phyloP scores from a whole-genome alignment of 2,888 invertebrate species.

The Crocallis elinguaria region DNA sequence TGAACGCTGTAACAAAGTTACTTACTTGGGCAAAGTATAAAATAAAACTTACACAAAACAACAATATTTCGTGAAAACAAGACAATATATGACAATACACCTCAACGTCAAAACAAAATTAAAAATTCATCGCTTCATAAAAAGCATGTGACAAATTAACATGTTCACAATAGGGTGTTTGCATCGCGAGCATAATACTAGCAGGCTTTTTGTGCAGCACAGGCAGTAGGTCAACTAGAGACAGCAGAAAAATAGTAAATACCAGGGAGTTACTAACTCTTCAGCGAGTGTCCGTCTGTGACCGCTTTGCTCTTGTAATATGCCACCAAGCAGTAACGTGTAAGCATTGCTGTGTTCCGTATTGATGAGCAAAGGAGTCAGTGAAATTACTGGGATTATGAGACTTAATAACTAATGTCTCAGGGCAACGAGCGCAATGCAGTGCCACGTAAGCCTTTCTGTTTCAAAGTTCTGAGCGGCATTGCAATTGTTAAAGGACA shows the following conservation, averaged over 20 bases:
- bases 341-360: too few relatives aligned
- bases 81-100: not conserved
- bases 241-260: not conserved
- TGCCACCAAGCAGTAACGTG: too few relatives aligned
- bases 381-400: too few relatives aligned
- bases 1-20: too few relatives aligned
- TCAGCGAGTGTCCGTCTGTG: too few relatives aligned
- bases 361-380: too few relatives aligned
- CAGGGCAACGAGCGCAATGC: not conserved
- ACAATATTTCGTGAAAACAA: not conserved
- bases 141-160: constrained; percentile 27
- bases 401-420: too few relatives aligned
- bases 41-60: not conserved
- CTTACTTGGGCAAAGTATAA: too few relatives aligned
- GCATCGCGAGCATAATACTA: constrained; percentile 19
- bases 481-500: too few relatives aligned
- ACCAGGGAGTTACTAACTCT: not conserved
- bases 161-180: constrained; percentile 26
- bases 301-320: too few relatives aligned
- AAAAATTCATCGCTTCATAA: constrained; percentile 28
- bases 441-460: not conserved
- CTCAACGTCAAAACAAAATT: constrained; percentile 27
- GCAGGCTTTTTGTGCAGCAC: constrained; percentile 1
- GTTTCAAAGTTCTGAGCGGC: too few relatives aligned
- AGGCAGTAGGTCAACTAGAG: constrained; percentile 7